Evolutionary conservation across 1,140 invertebrate genomes (phyloP).

Genomic region (Drosophila lacteicornis): DNA sequence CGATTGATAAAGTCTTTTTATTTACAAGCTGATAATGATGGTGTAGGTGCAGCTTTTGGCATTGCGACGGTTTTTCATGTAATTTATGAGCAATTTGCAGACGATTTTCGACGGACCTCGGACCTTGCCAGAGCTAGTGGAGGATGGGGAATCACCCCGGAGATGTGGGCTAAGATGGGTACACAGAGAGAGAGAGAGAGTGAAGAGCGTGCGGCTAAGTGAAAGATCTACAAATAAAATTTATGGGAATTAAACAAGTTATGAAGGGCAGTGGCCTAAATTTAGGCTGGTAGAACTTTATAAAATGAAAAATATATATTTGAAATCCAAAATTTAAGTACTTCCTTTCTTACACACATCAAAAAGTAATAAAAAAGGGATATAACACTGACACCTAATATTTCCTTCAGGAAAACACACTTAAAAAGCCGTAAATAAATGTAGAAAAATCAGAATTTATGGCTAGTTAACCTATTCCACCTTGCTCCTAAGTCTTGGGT

Average conservation of each 20-base stretch:
- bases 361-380: neutral
- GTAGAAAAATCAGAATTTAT: constrained; percentile 1
- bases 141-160: neutral
- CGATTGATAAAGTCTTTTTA: constrained; percentile 83
- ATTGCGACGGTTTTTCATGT: constrained; percentile 66
- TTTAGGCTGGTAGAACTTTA: neutral
- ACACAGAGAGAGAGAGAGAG: neutral
- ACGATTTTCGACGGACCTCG: constrained; percentile 36
- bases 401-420: neutral
- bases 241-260: constrained; percentile 43
- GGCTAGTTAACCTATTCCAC: constrained; percentile 10
- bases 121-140: constrained; percentile 7
- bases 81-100: constrained; percentile 75
- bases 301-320: neutral
- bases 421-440: neutral
- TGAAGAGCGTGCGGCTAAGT: constrained; percentile 9
- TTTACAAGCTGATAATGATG: constrained; percentile 83
- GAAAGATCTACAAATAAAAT: constrained; percentile 48
- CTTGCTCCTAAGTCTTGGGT: neutral
- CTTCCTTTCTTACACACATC: neutral
- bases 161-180: neutral
- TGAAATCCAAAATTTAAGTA: neutral
- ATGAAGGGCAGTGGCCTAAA: constrained; percentile 4
- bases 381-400: neutral
- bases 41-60: constrained; percentile 77